Base-by-base conservation (phyloP, 2,888 invertebrate species). In the Drosophila imparisetae region DNA sequence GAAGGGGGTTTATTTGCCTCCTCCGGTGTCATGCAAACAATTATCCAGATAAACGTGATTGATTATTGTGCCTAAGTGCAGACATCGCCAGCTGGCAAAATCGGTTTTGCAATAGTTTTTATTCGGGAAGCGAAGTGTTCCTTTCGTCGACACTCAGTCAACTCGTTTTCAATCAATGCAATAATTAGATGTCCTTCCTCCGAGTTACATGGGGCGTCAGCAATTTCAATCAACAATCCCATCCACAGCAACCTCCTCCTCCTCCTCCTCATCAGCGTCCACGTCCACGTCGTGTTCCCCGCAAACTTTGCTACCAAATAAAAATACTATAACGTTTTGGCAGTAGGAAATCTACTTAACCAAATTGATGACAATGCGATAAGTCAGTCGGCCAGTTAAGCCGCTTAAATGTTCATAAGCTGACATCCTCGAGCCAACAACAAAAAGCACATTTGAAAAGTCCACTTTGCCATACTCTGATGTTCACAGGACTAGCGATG, bases 341-440 rank as follows among this genome's bases (percentile, higher is more conserved):
- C 30, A 53, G 54, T 24, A 27, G 54, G 66, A 76, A 85, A 83
- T 87, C 83, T 79, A 87, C 85, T 86, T 86, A 86, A 83, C 81
- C 83, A 85, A 87, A 86, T 86, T 86, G 83, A 86, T 87, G 88
- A 86, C 85, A 85, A 87, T 83, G 80, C 83, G 86, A 85, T 86
- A 85, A 87, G 86, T 81, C 86, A 85, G 80, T 62, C 85, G 80
- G 83, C 85, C 80, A 86, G 83, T 83, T 81, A 86, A 86, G 83
- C 83, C 67, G 83, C 81, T 85, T 85, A 87, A 87, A 85, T 85
- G 87, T 83, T 83, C 83, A 86, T 86, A 87, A 85, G 85, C 85
- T 83, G 87, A 67, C 80, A 72, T 60, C 7, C 45, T 54, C 50
- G 72, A 69, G 66, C 59, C 70, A 66, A 63, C 58, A 66, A 60